Percentiles rank a stretch among this genome's conserved stretches.
These are phyloP conservation scores for Cyrtorhinus lividipennis DNA, from an alignment of 1,140 invertebrate genomes.

Conservation along the genomic window DNA sequence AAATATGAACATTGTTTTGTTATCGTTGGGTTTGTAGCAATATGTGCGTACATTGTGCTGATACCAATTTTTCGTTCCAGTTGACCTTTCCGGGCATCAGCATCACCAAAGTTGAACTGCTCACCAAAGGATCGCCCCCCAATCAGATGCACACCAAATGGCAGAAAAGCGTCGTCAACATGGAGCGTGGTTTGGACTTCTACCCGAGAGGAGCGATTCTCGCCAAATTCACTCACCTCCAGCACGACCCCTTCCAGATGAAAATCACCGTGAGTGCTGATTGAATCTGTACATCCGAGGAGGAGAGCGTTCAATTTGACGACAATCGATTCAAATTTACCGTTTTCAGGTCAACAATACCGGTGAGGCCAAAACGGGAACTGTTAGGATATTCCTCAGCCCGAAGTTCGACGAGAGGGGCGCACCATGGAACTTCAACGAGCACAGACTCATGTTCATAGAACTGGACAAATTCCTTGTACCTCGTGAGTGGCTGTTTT, in stretches of 20 bases:
- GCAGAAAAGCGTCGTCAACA: slow-evolving; percentile 34
- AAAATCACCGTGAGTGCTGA: no score
- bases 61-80: slow-evolving; percentile 42
- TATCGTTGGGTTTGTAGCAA: no score
- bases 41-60: no score
- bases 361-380: slow-evolving; percentile 28
- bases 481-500: slow-evolving; percentile 33
- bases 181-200: slow-evolving; percentile 35
- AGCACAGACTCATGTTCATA: slow-evolving; percentile 37
- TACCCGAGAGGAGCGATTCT: slow-evolving; percentile 30
- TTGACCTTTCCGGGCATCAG: slow-evolving; percentile 42
- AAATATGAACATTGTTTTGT: no score
- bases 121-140: slow-evolving; percentile 25
- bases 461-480: slow-evolving; percentile 41
- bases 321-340: slow-evolving; percentile 12
- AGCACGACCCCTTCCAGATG: slow-evolving; percentile 31
- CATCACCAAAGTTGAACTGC: slow-evolving; percentile 38
- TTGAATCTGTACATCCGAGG: no score
- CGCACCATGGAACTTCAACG: slow-evolving; percentile 31
- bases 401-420: slow-evolving; percentile 40
- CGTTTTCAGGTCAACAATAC: slow-evolving; percentile 21
- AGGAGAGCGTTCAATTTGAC: slow-evolving; percentile 14
- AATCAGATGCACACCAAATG: slow-evolving; percentile 33
- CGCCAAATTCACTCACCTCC: slow-evolving; percentile 32
- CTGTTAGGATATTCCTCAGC: slow-evolving; percentile 43